These are phyloP conservation scores for Trachurus trachurus DNA, from an alignment of 2,797 vertebrate species.

Conservation along the genomic window DNA sequence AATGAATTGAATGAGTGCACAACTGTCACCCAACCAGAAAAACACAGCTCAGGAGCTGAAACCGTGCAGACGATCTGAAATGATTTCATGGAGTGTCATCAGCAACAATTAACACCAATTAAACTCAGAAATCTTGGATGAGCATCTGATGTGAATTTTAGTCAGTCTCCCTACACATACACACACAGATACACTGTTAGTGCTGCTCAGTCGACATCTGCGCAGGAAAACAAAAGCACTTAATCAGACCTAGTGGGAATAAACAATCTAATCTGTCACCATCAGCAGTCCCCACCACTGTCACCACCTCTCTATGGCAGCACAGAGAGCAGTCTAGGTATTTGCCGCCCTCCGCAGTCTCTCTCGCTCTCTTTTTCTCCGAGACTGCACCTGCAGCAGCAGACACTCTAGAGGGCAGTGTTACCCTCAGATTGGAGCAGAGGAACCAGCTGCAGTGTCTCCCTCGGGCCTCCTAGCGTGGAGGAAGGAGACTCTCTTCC, in stretches of 20 bases:
- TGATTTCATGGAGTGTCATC: constrained; percentile 7
- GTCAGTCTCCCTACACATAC: background rate
- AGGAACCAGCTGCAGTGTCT: constrained; percentile 38
- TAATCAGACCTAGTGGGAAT: constrained; percentile 33
- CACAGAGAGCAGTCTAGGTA: background rate
- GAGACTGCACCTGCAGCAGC: constrained; percentile 38
- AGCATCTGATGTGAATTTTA: constrained; percentile 12
- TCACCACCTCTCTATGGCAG: background rate
- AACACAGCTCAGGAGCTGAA: constrained; percentile 9
- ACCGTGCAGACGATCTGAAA: background rate
- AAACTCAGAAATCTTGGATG: background rate
- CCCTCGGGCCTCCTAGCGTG: constrained; percentile 26
- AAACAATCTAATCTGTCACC: constrained; percentile 55
- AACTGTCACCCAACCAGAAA: constrained; percentile 14
- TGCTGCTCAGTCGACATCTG: constrained; percentile 44
- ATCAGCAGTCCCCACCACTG: constrained; percentile 20
- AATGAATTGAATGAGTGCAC: background rate
- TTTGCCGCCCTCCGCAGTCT: constrained; percentile 23
- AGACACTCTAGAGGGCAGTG: constrained; percentile 81
- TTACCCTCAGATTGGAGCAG: constrained; percentile 48
- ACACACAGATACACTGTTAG: constrained; percentile 1
- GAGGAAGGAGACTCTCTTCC: constrained; percentile 49
- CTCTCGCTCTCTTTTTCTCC: background rate
- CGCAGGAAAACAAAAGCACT: constrained; percentile 41
- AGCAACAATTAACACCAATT: constrained; percentile 21